Base-by-base conservation (phyloP, 1,140 invertebrate genomes). In the Trichoplusia ni region DNA sequence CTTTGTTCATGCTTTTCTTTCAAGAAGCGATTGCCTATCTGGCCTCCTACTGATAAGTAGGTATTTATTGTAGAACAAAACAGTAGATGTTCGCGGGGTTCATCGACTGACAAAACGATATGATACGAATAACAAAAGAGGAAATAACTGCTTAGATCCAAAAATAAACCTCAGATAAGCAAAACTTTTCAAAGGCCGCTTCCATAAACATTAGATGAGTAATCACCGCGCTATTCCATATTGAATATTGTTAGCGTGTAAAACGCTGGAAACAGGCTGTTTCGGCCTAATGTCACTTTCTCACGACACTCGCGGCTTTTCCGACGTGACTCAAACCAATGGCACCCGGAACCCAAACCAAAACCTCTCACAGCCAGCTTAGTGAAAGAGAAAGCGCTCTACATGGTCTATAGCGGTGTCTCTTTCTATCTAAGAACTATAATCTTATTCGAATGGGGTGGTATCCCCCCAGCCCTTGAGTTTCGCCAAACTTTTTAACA, bases 161-260 rank as follows among this genome's bases (percentile, higher is more conserved):
- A 11, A 19, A 33, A 35, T 18, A 19, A 53, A 35, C 49, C 21
- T 23, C 23, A 53, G 21, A 16, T 14, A 4, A 4, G 9, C 14
- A 40, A 42, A 40, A 42, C 5, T 38, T 38, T 58, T 42, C 7
- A 16, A 40, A 11, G 42, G 23, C 13, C 37, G 29, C 53, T 58
- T 58, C 53, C 37, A 58, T 58, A 58, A 58, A 58, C 8, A 29
- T 16, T 42, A 14, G 37, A 58, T 63, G 35, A 44, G 19, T 31
- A 63, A 51, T 53, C 18, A 7, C 35, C 0, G 29, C 46, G 54
- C 47, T 63, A 53, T 66, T 66, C 56, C 54, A 70, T 70, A 73
- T 76, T 75, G 71, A 74, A 73, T 74, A 75, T 37, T 64, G 75
- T 63, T 80, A 54, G 77, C 76, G 78, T 79, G 80, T 74, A 75